Percentiles rank a stretch among this genome's conserved stretches.
Evolutionary conservation across 1,140 invertebrate genomes (phyloP).

Genomic region (Drosophila arawakana): DNA sequence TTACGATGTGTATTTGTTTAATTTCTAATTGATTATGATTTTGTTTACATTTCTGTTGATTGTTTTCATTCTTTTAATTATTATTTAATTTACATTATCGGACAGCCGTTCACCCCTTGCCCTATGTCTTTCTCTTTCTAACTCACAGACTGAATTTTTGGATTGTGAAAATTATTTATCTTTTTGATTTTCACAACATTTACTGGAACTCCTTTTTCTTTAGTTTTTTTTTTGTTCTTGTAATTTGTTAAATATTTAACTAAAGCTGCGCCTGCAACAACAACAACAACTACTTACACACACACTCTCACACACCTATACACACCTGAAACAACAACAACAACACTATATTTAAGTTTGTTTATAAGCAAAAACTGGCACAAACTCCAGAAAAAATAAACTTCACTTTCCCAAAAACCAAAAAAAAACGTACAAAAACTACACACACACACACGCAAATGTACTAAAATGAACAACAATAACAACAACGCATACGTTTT

Average conservation of each 20-base stretch:
- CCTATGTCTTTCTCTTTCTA: constrained; percentile 15
- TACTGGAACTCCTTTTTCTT: constrained; percentile 30
- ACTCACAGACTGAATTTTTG: constrained; percentile 20
- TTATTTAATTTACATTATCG: constrained; percentile 21
- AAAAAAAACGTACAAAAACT: constrained; percentile 38
- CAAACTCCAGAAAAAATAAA: constrained; percentile 28
- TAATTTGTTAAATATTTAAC: constrained; percentile 45
- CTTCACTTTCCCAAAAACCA: constrained; percentile 1
- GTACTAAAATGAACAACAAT: constrained; percentile 33
- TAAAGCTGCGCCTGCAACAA: constrained; percentile 62
- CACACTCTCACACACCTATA: constrained; percentile 13
- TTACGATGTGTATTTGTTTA: constrained; percentile 46
- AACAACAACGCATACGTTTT: constrained; percentile 20
- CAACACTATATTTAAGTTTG: constrained; percentile 23
- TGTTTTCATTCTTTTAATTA: constrained; percentile 14
- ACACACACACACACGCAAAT: constrained; percentile 24
- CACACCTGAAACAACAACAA: constrained; percentile 37
- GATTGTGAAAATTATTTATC: constrained; percentile 17
- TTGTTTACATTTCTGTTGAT: constrained; percentile 40
- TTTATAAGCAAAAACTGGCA: constrained; percentile 39
- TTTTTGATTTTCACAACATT: constrained; percentile 21
- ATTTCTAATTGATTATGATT: constrained; percentile 45
- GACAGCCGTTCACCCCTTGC: constrained; percentile 20
- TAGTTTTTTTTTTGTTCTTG: constrained; percentile 35
- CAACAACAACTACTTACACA: constrained; percentile 47